Conservation (phyloP, 2,888 invertebrate species). For the Cactoblastis cactorum region DNA sequence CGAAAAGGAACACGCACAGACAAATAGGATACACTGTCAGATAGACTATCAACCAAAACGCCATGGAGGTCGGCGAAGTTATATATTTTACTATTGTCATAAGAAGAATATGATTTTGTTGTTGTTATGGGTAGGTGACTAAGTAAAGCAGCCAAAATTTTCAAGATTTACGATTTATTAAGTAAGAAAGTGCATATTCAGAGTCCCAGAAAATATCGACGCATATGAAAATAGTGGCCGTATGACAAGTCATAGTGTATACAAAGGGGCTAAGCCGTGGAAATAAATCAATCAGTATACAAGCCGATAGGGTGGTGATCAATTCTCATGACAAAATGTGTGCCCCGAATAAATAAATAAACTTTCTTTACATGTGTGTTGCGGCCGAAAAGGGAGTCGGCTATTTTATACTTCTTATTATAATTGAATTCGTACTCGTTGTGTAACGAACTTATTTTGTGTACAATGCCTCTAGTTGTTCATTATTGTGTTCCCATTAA, state of each 20-base stretch:
- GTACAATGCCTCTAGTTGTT: conserved; percentile 1
- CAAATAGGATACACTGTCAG: too few relatives aligned
- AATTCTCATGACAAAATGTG: conserved; percentile 8
- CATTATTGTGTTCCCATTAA: conserved; percentile 8
- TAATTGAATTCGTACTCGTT: too few relatives aligned
- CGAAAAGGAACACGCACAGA: too few relatives aligned
- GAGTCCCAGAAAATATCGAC: neutral
- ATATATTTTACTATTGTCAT: too few relatives aligned
- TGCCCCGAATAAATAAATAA: neutral
- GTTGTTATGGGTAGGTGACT: too few relatives aligned
- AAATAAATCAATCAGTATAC: conserved; percentile 7
- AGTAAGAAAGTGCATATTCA: too few relatives aligned
- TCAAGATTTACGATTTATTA: too few relatives aligned
- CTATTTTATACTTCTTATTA: neutral
- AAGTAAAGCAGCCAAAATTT: too few relatives aligned
- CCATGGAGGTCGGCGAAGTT: too few relatives aligned
- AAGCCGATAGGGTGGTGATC: neutral
- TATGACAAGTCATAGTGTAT: conserved; percentile 4
- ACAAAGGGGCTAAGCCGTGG: conserved; percentile 5
- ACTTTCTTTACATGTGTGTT: neutral
- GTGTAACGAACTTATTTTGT: conserved; percentile 2
- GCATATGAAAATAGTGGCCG: neutral
- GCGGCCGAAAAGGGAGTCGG: neutral
- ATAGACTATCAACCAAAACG: too few relatives aligned
- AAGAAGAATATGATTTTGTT: too few relatives aligned